A percentile compares a stretch with the other conserved stretches of the same genome.
phyloP scores from a whole-genome alignment of 2,888 invertebrate species.

The Microchrysa polita region DNA sequence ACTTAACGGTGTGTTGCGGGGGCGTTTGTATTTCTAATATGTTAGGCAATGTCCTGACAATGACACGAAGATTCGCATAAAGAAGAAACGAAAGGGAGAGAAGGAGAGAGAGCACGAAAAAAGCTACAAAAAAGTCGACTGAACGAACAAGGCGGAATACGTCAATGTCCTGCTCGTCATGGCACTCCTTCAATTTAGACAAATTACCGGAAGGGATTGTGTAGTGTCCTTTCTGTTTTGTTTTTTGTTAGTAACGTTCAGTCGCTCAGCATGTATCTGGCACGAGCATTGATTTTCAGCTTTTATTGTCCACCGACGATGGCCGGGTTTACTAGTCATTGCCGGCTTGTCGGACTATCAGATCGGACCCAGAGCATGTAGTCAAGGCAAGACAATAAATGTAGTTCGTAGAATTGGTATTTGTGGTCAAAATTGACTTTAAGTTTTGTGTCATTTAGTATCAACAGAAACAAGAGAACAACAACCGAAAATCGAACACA shows the following conservation, averaged over 20 bases:
- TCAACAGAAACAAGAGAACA: too few relatives aligned
- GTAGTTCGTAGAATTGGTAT: constrained; percentile 11
- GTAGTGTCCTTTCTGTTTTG: neutral
- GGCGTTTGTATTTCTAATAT: neutral
- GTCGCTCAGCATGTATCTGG: neutral
- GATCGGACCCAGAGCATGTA: neutral
- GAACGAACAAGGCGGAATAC: neutral
- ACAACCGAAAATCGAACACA: neutral
- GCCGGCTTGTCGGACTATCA: too few relatives aligned
- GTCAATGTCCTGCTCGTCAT: constrained; percentile 14
- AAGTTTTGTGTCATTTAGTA: neutral
- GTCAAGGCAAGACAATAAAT: constrained; percentile 15
- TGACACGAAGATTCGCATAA: neutral
- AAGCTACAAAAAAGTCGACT: neutral
- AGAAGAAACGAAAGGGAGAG: too few relatives aligned
- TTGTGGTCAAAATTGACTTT: neutral
- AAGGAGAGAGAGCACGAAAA: constrained; percentile 5
- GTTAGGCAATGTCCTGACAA: constrained; percentile 4
- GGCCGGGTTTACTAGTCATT: neutral
- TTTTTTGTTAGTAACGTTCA: neutral
- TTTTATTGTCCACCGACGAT: neutral
- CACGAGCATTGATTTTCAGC: constrained; percentile 29
- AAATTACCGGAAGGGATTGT: constrained; percentile 23
- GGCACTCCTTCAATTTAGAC: constrained; percentile 37
- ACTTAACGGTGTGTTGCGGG: too few relatives aligned